phyloP scores from a whole-genome alignment of 2,113 vertebrate species.

The Hippocampus abdominalis region DNA sequence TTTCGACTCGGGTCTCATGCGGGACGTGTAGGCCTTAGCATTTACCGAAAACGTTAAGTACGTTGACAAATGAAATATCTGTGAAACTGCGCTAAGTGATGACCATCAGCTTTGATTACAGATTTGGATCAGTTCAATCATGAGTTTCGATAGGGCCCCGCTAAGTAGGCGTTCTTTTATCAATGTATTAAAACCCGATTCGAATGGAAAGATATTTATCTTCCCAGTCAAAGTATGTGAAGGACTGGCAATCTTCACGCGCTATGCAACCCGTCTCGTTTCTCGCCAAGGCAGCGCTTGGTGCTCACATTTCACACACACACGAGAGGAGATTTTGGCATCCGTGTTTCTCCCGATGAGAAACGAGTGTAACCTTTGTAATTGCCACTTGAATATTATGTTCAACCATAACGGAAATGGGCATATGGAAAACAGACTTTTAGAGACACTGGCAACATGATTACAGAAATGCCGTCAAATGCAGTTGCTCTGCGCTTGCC shows the following conservation, averaged over 20 bases:
- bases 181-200: too few species aligned
- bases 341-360: slow-evolving; percentile 9
- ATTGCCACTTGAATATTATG: slow-evolving; percentile 28
- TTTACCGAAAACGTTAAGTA: not conserved
- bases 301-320: slow-evolving; percentile 12
- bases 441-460: slow-evolving; percentile 29
- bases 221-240: slow-evolving; percentile 18
- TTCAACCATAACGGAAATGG: slow-evolving; percentile 20
- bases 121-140: too few species aligned
- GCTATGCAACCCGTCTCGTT: slow-evolving; percentile 7
- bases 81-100: not conserved
- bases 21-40: too few species aligned
- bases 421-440: slow-evolving; percentile 29
- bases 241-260: slow-evolving; percentile 11
- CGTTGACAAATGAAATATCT: not conserved
- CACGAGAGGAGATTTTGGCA: slow-evolving; percentile 6
- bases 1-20: too few species aligned
- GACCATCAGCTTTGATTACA: not conserved
- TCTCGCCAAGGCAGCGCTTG: slow-evolving; percentile 13
- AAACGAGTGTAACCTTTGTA: slow-evolving; percentile 23
- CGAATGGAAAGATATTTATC: not conserved
- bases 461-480: slow-evolving; percentile 29
- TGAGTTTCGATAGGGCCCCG: too few species aligned
- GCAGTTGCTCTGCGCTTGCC: slow-evolving; percentile 25
- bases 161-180: too few species aligned